Base-by-base conservation (phyloP, 2,888 invertebrate genomes). In the Platycnemis pennipes region DNA sequence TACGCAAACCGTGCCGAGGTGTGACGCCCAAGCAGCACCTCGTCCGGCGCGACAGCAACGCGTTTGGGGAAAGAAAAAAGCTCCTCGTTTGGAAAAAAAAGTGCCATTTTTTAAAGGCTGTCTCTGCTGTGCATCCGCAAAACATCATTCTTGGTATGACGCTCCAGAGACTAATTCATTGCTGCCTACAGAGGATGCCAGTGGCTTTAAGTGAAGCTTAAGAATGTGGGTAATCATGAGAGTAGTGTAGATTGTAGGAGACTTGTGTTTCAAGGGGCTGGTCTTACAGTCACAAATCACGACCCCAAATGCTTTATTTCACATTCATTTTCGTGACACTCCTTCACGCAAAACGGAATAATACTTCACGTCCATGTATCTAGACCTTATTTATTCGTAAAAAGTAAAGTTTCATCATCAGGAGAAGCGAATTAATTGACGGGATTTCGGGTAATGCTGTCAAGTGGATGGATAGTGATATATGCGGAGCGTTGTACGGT, bases 1-100 rank as follows among this genome's bases (percentile, higher is more conserved):
- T 91, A 91, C 91, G 91, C 69, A 91, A 91, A 63, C 91, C 69
- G 69, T 37, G 63, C n/a, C 44, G 26, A 91, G 91, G 91, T 91
- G 91, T 44, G 91, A 91, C 91, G 22, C 45, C 26, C 19, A 11
- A n/a, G 45, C 44, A 46, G 87, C 87, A 26, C 45, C 37, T 87
- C 87, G 46, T 63, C 91, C 44, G n/a, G 63, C 53, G 4, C 37
- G 37, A 37, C 53, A 89, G 46, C 37, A n/a, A 8, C 16, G 7
- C 53, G 56, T 13, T 22, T 22, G 19, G 16, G 42, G 37, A 37
- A 56, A 89, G 46, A 63, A n/a, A 63, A 63, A 16, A 53, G 1
- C 2, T 11, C 19, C 22, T 26, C 63, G 2, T n/a, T 26, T 63
- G 53, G 26, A 22, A 22, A n/a, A 19, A 63, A 63, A 63, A 63